Evolutionary conservation across 2,888 invertebrate species (phyloP).

Genomic region (Ectropis crepuscularia): DNA sequence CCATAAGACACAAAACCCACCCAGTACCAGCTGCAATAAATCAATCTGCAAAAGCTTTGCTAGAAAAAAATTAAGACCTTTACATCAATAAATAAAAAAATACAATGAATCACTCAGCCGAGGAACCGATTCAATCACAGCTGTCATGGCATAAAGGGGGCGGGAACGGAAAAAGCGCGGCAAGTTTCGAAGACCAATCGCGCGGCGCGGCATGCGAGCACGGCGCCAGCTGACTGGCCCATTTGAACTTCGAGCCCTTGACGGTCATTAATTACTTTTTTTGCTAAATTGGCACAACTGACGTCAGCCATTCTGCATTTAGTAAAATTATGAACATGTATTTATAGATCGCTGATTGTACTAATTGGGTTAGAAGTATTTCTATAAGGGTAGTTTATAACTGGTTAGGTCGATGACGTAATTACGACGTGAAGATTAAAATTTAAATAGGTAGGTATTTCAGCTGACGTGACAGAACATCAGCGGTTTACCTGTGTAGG

Average conservation of each 20-base stretch:
- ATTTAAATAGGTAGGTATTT: no score
- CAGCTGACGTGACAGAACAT: no score
- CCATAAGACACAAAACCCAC: conserved; percentile 33
- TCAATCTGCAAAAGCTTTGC: conserved; percentile 62
- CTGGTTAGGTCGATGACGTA: no score
- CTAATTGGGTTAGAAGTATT: no score
- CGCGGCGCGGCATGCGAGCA: conserved; percentile 59
- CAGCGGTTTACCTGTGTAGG: no score
- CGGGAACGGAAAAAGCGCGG: conserved; percentile 81
- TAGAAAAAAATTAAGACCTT: conserved; percentile 60
- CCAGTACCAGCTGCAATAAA: conserved; percentile 63
- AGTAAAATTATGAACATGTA: not conserved
- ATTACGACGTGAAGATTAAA: no score
- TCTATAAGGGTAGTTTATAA: no score
- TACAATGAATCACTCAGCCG: conserved; percentile 77
- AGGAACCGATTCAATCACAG: conserved; percentile 77
- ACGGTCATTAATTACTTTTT: conserved; percentile 59
- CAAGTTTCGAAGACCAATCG: conserved; percentile 80
- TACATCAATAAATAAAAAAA: conserved; percentile 40
- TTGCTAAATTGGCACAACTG: conserved; percentile 43
- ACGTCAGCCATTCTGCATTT: conserved; percentile 7
- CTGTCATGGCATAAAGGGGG: conserved; percentile 74
- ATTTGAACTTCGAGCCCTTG: conserved; percentile 79
- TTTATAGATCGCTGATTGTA: no score
- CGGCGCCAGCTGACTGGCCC: conserved; percentile 70